Conservation (phyloP, 2,113 vertebrate species). For the Strix uralensis region DNA sequence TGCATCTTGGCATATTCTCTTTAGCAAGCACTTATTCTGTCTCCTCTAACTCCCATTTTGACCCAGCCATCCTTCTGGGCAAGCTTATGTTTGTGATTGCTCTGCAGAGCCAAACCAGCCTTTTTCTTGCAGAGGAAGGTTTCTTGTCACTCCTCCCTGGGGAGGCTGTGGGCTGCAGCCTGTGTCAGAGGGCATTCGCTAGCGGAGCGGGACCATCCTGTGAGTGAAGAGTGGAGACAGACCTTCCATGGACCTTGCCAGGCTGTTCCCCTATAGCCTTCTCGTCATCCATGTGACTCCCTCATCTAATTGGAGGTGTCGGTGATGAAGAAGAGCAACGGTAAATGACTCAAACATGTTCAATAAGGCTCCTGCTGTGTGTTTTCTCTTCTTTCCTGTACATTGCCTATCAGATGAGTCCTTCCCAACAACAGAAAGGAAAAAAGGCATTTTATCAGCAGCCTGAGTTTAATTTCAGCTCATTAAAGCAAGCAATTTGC, state of each 20-base stretch:
- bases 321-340: neutral
- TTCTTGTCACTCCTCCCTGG: neutral
- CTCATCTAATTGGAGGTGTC: neutral
- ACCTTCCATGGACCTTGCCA: neutral
- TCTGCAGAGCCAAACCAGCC: neutral
- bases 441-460: slow-evolving; percentile 63
- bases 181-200: neutral
- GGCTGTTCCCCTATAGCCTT: neutral
- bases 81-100: neutral
- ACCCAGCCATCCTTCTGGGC: neutral
- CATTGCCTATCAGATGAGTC: slow-evolving; percentile 15
- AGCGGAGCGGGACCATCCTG: neutral
- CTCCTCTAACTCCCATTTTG: neutral
- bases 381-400: slow-evolving; percentile 6
- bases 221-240: neutral
- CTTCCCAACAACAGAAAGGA: slow-evolving; percentile 46
- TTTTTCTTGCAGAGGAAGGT: neutral
- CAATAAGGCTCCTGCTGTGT: neutral
- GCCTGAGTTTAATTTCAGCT: slow-evolving; percentile 66
- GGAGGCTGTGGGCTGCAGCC: neutral
- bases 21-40: neutral
- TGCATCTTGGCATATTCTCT: neutral
- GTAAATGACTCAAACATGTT: neutral
- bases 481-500: slow-evolving; percentile 73
- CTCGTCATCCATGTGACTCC: neutral